A percentile compares a stretch with the other conserved stretches of the same genome.
phyloP scores from a whole-genome alignment of 2,888 invertebrate species.

The Helobdella robusta region DNA sequence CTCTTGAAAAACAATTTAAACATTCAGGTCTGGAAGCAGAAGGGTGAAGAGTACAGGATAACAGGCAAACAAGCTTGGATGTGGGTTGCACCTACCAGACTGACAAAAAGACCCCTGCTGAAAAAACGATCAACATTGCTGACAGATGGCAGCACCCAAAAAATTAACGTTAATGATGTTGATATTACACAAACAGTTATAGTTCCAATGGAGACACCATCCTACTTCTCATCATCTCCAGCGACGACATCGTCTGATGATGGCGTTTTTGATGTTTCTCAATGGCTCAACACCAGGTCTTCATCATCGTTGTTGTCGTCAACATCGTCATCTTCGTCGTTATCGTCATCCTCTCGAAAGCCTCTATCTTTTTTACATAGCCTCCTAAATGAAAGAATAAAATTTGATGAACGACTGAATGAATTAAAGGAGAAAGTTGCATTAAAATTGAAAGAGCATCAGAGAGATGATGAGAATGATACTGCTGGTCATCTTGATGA shows the following conservation, averaged over 20 bases:
- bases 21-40: conserved; percentile 68
- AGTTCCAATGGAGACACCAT: neutral
- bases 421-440: too few relatives aligned
- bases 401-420: conserved; percentile 9
- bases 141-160: too few relatives aligned
- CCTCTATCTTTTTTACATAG: conserved; percentile 2
- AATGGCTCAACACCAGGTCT: neutral
- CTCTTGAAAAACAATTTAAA: neutral
- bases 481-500: conserved; percentile 6
- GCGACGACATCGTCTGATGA: too few relatives aligned
- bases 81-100: conserved; percentile 52
- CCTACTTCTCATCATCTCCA: too few relatives aligned
- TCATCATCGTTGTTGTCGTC: neutral
- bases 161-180: too few relatives aligned
- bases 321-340: neutral
- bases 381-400: conserved; percentile 12
- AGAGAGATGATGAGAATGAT: conserved; percentile 15
- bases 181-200: too few relatives aligned
- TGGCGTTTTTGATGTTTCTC: neutral
- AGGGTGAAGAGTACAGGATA: conserved; percentile 92
- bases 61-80: conserved; percentile 90
- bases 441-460: too few relatives aligned
- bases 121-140: too few relatives aligned
- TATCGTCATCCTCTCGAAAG: too few relatives aligned
- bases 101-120: conserved; percentile 48